Conservation (phyloP, 1,140 invertebrate species). For the Eriosoma lanigerum region DNA sequence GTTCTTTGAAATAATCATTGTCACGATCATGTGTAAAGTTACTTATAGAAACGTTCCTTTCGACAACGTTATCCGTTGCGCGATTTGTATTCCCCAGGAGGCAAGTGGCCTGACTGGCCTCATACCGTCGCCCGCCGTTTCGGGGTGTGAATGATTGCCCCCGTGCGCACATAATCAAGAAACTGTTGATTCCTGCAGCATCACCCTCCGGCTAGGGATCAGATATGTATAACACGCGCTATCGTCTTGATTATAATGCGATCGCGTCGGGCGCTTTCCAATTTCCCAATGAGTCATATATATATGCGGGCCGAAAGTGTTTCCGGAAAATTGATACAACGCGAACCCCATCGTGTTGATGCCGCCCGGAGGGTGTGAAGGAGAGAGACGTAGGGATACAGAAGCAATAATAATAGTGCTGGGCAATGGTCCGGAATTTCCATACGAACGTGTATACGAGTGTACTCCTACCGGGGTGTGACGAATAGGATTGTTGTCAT, state of each 20-base stretch:
- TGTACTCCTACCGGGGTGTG: conserved; percentile 5
- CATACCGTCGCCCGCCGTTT: neutral
- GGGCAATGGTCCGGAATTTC: conserved; percentile 51
- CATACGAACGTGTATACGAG: neutral
- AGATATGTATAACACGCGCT: conserved; percentile 39
- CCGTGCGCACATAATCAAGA: conserved; percentile 20
- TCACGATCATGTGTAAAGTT: too few species aligned
- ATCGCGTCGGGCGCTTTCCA: conserved; percentile 24
- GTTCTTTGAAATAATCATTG: too few species aligned
- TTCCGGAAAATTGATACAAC: conserved; percentile 49
- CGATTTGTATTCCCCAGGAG: conserved; percentile 33
- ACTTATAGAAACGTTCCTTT: too few species aligned
- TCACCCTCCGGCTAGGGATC: conserved; percentile 18
- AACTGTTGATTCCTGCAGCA: conserved; percentile 36
- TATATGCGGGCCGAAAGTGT: conserved; percentile 18
- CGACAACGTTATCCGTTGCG: too few species aligned
- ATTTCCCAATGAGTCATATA: conserved; percentile 49
- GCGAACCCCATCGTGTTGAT: conserved; percentile 15
- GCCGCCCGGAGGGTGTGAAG: conserved; percentile 10
- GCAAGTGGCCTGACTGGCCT: neutral
- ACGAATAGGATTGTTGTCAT: conserved; percentile 46
- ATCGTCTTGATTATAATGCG: conserved; percentile 46
- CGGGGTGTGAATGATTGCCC: conserved; percentile 44
- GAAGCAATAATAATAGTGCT: conserved; percentile 37
- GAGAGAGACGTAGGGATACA: neutral